A percentile compares a stretch with the other conserved stretches of the same genome.
phyloP scores from a whole-genome alignment of 2,797 vertebrate species.

The Spinibarbus caldwelli region DNA sequence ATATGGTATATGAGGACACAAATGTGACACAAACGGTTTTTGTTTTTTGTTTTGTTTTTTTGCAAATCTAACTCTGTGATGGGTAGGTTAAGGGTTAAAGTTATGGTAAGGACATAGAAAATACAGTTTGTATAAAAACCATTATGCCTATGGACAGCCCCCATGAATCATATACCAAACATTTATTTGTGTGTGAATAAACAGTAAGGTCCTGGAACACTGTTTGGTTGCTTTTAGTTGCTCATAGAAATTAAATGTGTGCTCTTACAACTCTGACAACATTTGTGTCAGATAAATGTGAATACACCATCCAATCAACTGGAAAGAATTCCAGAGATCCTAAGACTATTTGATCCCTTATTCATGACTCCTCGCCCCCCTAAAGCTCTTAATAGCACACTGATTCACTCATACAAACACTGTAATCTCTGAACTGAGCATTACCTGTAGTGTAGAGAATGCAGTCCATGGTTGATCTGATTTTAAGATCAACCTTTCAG shows the following conservation, averaged over 20 bases:
- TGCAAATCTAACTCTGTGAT: too few species aligned
- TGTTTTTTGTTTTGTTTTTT: too few species aligned
- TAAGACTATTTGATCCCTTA: slow-evolving; percentile 55
- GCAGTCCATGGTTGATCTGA: background rate
- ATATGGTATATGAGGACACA: background rate
- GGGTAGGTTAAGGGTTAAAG: too few species aligned
- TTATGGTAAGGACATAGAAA: too few species aligned
- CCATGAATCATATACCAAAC: background rate
- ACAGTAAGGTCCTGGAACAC: background rate
- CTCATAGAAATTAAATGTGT: background rate
- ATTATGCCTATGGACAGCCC: background rate
- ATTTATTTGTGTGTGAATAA: background rate
- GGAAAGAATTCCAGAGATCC: slow-evolving; percentile 75
- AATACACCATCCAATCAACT: slow-evolving; percentile 61
- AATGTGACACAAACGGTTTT: too few species aligned
- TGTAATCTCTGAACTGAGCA: background rate
- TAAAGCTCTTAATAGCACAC: slow-evolving; percentile 16
- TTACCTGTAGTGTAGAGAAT: background rate
- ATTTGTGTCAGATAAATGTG: slow-evolving; percentile 31
- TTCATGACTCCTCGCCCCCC: slow-evolving; percentile 6
- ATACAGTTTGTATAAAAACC: background rate
- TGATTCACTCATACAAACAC: slow-evolving; percentile 17
- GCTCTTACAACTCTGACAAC: background rate
- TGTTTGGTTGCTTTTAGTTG: background rate
- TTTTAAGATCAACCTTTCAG: background rate